phyloP scores from a whole-genome alignment of 2,797 vertebrate species.

The Amblyraja radiata region DNA sequence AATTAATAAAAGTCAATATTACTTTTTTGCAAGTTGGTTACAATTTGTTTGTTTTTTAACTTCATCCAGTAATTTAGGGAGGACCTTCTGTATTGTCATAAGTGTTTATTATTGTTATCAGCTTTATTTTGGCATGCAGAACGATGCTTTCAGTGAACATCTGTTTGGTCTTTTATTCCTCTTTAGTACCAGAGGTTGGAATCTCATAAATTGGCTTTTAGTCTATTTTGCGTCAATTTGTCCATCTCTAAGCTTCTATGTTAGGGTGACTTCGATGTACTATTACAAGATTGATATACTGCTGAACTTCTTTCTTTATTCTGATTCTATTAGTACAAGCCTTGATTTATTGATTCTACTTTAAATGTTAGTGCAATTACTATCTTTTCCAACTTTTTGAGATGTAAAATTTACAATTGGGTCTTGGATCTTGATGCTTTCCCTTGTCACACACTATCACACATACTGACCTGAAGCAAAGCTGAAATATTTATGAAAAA shows the following conservation, averaged over 20 bases:
- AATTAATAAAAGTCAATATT: too few relatives aligned
- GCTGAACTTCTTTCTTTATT: not conserved
- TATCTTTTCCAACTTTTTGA: not conserved
- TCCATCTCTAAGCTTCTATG: not conserved
- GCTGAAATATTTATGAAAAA: not conserved
- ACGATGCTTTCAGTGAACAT: not conserved
- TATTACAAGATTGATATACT: not conserved
- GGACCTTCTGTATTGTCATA: not conserved
- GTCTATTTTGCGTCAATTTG: not conserved
- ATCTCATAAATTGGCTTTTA: not conserved
- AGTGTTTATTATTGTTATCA: not conserved
- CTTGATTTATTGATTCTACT: not conserved
- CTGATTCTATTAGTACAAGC: not conserved
- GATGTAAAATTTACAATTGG: not conserved
- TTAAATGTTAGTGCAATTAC: not conserved
- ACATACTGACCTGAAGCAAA: not conserved
- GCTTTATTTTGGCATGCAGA: not conserved
- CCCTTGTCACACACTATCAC: not conserved
- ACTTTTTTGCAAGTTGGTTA: too few relatives aligned
- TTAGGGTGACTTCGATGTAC: not conserved
- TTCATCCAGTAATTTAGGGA: too few relatives aligned
- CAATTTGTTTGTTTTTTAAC: too few relatives aligned
- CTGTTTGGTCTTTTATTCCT: not conserved
- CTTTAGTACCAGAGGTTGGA: not conserved
- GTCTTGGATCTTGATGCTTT: not conserved